Evolutionary conservation across 2,797 vertebrate genomes (phyloP), one percentile per base, ranked within the genome.

Genomic region (Galagoides demidoff): DNA sequence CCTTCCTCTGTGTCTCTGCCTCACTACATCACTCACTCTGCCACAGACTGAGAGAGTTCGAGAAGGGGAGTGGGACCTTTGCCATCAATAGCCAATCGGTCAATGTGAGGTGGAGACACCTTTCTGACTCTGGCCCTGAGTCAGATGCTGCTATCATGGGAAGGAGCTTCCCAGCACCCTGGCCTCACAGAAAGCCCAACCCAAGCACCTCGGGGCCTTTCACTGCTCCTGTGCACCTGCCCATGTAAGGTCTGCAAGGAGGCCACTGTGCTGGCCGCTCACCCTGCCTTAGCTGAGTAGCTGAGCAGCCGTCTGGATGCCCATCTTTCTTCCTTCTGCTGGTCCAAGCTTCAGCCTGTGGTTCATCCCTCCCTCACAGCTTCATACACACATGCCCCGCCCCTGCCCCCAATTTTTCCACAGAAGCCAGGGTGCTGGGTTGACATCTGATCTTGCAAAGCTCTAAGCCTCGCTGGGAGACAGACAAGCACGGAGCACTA

Each of bases 391-490:
- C 25, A 2, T 3, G 11, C 12, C 2, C 12, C 27, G 37, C 10
- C 0, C 25, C 61, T 57, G 9, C 6, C 25, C 25, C 5, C 3
- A 31, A 0, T 17, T 27, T 7, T 52, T 55, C 61, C 1, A 0
- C 3, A 3, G 1, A 1, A 3, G 74, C 37, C 68, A 4, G 0
- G 10, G 31, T 1, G 4, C 19, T 39, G 6, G 16, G 1, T 4
- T 7, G 12, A 5, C 8, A 19, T 23, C 17, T 4, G 29, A 9
- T 37, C 23, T n/a, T 43, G 29, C 43, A 55, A 25, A 49, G 12
- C 34, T 81, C 7, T 6, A 27, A 22, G 52, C 29, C 23, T 17
- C 4, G n/a, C 17, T 2, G 5, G 23, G 3, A 64, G 59, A 73
- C 78, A 64, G 37, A 29, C 19, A 23, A 34, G 37, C 2, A 25